These are phyloP conservation scores for Temnothorax curvispinosus DNA, from an alignment of 1,140 invertebrate genomes.

Conservation along the genomic window DNA sequence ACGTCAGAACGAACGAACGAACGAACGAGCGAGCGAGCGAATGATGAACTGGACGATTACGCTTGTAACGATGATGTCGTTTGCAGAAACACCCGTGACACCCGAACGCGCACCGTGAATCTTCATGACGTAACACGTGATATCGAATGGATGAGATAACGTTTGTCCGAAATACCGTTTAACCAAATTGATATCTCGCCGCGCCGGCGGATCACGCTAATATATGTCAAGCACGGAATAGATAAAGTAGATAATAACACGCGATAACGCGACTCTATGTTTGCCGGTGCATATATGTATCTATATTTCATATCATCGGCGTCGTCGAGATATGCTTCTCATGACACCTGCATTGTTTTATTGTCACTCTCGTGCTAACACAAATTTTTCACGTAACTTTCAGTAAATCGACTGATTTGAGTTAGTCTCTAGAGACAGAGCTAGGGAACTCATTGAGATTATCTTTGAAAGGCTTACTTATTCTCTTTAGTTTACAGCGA, in stretches of 20 bases:
- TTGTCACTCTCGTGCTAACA: background rate
- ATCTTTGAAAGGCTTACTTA: background rate
- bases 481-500: background rate
- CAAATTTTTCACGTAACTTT: background rate
- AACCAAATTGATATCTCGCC: background rate
- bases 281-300: background rate
- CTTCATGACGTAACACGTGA: conserved; percentile 21
- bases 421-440: background rate
- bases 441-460: background rate
- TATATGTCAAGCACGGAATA: background rate
- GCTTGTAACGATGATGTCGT: conserved; percentile 66
- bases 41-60: conserved; percentile 67
- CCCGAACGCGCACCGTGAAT: background rate
- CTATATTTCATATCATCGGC: too few species aligned
- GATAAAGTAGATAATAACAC: background rate
- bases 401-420: background rate
- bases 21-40: conserved; percentile 23
- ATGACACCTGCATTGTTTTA: background rate
- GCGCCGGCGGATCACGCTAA: background rate
- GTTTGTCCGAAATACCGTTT: background rate
- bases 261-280: conserved; percentile 1
- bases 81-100: conserved; percentile 39
- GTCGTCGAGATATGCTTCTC: background rate
- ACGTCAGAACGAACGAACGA: conserved; percentile 58
- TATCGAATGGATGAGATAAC: background rate